Base-by-base conservation (phyloP, 2,113 vertebrate genomes). In the Haliaeetus leucogaster region DNA sequence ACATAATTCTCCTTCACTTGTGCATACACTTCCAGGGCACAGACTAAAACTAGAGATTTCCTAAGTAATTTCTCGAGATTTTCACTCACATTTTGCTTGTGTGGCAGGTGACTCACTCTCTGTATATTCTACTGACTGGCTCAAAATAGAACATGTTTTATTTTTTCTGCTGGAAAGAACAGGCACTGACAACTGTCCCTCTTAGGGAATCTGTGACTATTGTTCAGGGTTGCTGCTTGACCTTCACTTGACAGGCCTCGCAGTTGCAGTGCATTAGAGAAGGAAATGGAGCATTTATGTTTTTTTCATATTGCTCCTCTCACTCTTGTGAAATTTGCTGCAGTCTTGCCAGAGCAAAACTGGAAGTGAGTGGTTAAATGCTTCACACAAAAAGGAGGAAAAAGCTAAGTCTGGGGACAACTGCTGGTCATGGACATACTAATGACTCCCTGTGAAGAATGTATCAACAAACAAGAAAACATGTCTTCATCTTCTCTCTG, bases 231-330 rank as follows among this genome's bases (percentile, higher is more conserved):
- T 96, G 73, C 84, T 95, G 70, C 81, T 67, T 93, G 91, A 87
- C 95, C 93, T 96, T 96, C 81, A 20, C 66, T 91, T 84, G 93
- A 87, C 91, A 95, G 58, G 22, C 43, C 65, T 86, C 11, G 5
- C 61, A 53, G 82, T 43, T 77, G 80, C 83, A 79, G 61, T 32
- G 32, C 3, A 3, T 70, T 91, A 85, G 23, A 67, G 53, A 76
- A 82, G 34, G 38, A 95, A 95, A 61, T 45, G 62, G 48, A 93
- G 23, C 76, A 16, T 73, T 83, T 45, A 9, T 22, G 27, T 21
- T 63, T 48, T 45, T 81, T 72, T 18, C 15, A 13, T 40, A 12
- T 71, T 74, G 27, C 36, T 91, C 52, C 56, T 86, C 76, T 95
- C 74, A 26, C 30, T 50, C 65, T 10, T 71, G 53, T 77, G 82